phyloP scores from a whole-genome alignment of 2,888 invertebrate species.

The Fragum fragum region DNA sequence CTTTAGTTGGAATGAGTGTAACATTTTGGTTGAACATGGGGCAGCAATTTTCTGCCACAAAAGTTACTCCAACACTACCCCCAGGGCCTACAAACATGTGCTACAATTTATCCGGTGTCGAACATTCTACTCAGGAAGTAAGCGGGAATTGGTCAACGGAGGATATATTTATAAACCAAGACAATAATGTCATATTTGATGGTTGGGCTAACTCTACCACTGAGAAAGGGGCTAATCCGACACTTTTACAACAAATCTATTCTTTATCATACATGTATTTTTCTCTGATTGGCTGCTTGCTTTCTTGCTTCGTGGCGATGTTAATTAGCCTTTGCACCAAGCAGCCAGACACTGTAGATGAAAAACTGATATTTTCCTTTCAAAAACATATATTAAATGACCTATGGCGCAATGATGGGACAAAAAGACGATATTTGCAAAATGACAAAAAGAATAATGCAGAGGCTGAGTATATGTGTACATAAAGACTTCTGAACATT shows the following conservation, averaged over 20 bases:
- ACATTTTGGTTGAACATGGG: constrained; percentile 30
- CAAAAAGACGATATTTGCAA: neutral
- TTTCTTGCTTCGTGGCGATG: constrained; percentile 13
- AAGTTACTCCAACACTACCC: constrained; percentile 24
- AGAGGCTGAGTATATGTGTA: neutral
- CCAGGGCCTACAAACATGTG: constrained; percentile 34
- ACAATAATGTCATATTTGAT: no score
- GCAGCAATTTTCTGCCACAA: constrained; percentile 30
- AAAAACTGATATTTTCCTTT: constrained; percentile 8
- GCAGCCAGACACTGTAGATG: neutral
- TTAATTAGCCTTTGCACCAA: neutral
- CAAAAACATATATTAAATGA: neutral
- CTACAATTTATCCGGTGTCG: neutral
- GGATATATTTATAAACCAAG: no score
- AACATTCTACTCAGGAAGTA: neutral
- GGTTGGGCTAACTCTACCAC: no score
- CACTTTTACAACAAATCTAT: constrained; percentile 14
- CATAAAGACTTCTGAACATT: no score
- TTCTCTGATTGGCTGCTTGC: constrained; percentile 18
- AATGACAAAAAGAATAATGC: neutral
- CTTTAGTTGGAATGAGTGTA: neutral
- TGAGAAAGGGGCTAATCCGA: neutral
- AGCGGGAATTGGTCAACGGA: no score
- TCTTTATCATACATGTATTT: constrained; percentile 32
- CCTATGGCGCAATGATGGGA: neutral